Percentiles rank a stretch among this genome's conserved stretches.
Evolutionary conservation across 2,888 invertebrate species (phyloP).

Genomic region (Drosophila formosana): DNA sequence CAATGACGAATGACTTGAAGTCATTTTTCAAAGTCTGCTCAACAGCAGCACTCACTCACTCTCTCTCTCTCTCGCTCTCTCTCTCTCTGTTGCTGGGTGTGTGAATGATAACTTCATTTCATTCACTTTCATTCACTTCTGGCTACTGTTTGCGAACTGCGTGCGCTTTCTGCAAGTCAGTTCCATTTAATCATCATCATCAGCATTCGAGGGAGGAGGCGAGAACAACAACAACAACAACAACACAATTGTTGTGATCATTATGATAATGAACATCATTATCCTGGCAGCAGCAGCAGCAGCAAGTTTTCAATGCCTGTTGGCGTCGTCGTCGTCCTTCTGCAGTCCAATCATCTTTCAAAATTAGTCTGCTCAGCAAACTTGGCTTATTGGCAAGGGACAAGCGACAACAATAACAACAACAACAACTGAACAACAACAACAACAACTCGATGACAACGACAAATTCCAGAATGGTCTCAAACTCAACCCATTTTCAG

Average conservation of each 20-base stretch:
- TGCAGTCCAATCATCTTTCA: constrained; percentile 58
- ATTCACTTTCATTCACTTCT: constrained; percentile 19
- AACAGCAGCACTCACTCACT: not conserved
- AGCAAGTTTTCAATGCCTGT: constrained; percentile 19
- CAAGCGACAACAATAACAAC: constrained; percentile 30
- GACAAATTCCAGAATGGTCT: constrained; percentile 31
- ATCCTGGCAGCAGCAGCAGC: constrained; percentile 5
- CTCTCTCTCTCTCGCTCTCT: not conserved
- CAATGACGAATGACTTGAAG: constrained; percentile 44
- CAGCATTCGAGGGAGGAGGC: not conserved
- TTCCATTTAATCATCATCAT: constrained; percentile 54
- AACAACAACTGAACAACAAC: constrained; percentile 16
- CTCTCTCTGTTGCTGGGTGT: constrained; percentile 2
- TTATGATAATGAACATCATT: constrained; percentile 21
- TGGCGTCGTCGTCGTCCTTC: constrained; percentile 1
- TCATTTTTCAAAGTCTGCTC: constrained; percentile 45
- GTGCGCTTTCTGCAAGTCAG: constrained; percentile 52
- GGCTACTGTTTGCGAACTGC: constrained; percentile 9
- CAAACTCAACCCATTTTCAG: constrained; percentile 21
- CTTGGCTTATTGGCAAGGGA: constrained; percentile 66
- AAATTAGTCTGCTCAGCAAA: constrained; percentile 64
- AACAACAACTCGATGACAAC: constrained; percentile 29
- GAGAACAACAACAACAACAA: not conserved
- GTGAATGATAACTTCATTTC: constrained; percentile 49
- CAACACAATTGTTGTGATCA: constrained; percentile 6